Percentiles rank a stretch among this genome's conserved stretches.
phyloP scores from a whole-genome alignment of 2,888 invertebrate genomes.

The Chloroclysta siterata region DNA sequence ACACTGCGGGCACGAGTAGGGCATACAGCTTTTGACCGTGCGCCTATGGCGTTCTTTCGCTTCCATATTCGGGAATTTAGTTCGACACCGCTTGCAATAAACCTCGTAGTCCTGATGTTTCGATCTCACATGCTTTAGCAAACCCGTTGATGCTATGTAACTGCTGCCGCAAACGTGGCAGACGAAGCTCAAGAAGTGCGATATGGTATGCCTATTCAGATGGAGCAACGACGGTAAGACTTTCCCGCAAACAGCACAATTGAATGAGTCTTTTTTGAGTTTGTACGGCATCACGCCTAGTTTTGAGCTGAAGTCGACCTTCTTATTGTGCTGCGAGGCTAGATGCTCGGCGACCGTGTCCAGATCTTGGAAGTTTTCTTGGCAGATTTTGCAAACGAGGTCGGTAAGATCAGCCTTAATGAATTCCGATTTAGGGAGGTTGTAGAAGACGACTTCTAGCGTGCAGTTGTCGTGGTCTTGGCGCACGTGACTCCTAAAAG shows the following conservation, averaged over 20 bases:
- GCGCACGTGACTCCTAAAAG: conserved; percentile 68
- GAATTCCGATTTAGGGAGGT: conserved; percentile 71
- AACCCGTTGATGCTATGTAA: conserved; percentile 70
- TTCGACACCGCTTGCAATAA: conserved; percentile 67
- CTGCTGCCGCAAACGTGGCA: conserved; percentile 76
- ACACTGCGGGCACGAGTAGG: conserved; percentile 72
- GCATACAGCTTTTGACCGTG: conserved; percentile 72
- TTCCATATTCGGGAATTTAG: conserved; percentile 72
- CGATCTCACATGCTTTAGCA: conserved; percentile 66
- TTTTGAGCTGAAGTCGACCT: conserved; percentile 57
- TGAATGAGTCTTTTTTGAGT: conserved; percentile 60
- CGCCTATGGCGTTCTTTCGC: conserved; percentile 71
- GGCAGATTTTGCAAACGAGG: conserved; percentile 64
- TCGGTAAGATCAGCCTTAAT: conserved; percentile 72
- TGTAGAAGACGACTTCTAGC: conserved; percentile 68
- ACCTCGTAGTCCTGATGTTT: conserved; percentile 74
- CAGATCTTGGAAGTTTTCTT: conserved; percentile 48
- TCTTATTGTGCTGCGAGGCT: conserved; percentile 50
- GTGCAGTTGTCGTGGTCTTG: conserved; percentile 67
- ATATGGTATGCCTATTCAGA: conserved; percentile 72
- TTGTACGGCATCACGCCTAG: conserved; percentile 74
- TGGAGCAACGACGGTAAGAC: conserved; percentile 68
- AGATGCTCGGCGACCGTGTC: conserved; percentile 64
- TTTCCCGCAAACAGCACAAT: conserved; percentile 70
- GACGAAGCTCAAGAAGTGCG: conserved; percentile 72